A percentile compares a stretch with the other conserved stretches of the same genome.
These are phyloP conservation scores for Brachionichthys hirsutus DNA, from an alignment of 2,113 vertebrate genomes.

Conservation along the genomic window DNA sequence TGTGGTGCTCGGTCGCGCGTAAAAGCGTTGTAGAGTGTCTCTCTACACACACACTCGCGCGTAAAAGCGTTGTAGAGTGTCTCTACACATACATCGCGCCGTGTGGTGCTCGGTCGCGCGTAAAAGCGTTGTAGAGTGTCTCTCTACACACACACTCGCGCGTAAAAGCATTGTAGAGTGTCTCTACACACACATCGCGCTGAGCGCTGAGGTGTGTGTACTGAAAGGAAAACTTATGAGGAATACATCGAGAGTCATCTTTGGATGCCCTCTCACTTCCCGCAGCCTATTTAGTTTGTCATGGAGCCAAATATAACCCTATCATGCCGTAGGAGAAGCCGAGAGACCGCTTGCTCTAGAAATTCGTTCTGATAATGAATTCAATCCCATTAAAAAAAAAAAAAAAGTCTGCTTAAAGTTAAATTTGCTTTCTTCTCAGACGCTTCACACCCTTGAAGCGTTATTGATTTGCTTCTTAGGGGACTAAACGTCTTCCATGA, in stretches of 20 bases:
- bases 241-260: slow-evolving; percentile 4
- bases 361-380: background rate
- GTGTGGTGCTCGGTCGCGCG: too few species aligned
- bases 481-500: slow-evolving; percentile 24
- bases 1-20: too few species aligned
- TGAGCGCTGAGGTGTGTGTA: too few species aligned
- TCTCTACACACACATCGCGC: slow-evolving; percentile 9
- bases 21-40: too few species aligned
- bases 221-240: slow-evolving; percentile 13
- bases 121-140: too few species aligned
- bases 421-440: background rate
- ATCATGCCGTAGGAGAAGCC: background rate
- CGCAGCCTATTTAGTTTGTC: slow-evolving; percentile 10
- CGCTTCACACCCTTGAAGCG: slow-evolving; percentile 50
- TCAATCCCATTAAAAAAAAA: background rate
- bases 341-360: background rate
- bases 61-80: too few species aligned
- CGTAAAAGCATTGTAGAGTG: too few species aligned
- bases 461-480: slow-evolving; percentile 61
- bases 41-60: too few species aligned
- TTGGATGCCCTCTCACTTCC: background rate
- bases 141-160: too few species aligned
- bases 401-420: slow-evolving; percentile 17
- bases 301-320: slow-evolving; percentile 15
- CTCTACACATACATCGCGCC: too few species aligned